Percentiles rank a stretch among this genome's conserved stretches.
Conservation (phyloP, 2,113 vertebrate species). For the Tragelaphus scriptus region DNA sequence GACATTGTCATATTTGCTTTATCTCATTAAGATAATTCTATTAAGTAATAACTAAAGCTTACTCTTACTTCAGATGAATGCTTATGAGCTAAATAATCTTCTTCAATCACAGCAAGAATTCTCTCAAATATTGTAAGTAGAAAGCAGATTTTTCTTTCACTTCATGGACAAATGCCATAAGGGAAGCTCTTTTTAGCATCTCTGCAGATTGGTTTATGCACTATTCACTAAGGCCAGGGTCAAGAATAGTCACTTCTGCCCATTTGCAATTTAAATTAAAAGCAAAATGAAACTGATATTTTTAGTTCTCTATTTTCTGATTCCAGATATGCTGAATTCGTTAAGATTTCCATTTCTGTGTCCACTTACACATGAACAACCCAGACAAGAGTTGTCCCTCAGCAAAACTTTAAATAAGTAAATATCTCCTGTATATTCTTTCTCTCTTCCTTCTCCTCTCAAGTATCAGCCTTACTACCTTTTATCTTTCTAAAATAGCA, state of each 20-base stretch:
- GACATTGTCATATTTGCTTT: neutral
- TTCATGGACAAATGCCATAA: neutral
- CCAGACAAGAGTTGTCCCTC: neutral
- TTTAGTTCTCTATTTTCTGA: slow-evolving; percentile 12
- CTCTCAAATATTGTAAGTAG: neutral
- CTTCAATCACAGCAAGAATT: neutral
- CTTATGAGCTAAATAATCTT: neutral
- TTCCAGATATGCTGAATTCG: neutral
- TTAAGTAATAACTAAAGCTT: neutral
- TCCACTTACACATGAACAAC: neutral
- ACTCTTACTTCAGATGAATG: neutral
- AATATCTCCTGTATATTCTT: neutral
- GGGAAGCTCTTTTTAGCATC: fast-evolving
- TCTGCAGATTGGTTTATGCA: neutral
- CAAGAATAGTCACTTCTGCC: neutral
- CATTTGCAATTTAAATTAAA: neutral
- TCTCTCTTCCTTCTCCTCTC: neutral
- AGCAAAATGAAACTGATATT: neutral
- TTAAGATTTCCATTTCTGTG: neutral
- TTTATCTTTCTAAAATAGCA: neutral
- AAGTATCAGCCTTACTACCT: neutral
- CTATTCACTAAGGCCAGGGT: neutral
- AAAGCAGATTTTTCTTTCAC: neutral
- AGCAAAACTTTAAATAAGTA: neutral
- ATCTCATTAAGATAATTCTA: neutral